Percentiles rank a stretch among this genome's conserved stretches.
These are phyloP conservation scores for Clamator glandarius DNA, from an alignment of 2,797 vertebrate species.

Conservation along the genomic window DNA sequence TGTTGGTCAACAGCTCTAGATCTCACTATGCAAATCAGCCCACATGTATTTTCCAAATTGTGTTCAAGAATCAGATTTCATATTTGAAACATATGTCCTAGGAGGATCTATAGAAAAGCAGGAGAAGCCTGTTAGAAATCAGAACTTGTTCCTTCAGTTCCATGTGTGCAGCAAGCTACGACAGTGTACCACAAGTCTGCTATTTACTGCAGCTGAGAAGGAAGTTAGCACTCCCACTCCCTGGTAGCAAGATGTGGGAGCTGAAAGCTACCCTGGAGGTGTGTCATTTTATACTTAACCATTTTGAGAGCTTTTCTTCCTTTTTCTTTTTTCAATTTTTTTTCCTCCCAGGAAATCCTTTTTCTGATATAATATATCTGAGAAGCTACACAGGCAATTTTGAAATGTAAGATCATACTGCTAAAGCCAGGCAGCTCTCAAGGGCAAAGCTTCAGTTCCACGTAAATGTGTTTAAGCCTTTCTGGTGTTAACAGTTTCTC, in stretches of 20 bases:
- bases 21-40: background rate
- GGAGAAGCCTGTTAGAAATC: conserved; percentile 9
- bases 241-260: conserved; percentile 40
- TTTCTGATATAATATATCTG: conserved; percentile 22
- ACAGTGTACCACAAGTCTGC: background rate
- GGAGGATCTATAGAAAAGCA: background rate
- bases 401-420: background rate
- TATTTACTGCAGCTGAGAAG: conserved; percentile 48
- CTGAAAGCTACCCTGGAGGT: conserved; percentile 42
- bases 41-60: background rate
- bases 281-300: conserved; percentile 35
- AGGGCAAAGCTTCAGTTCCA: conserved; percentile 15
- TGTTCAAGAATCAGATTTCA: background rate
- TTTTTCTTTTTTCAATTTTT: accelerated
- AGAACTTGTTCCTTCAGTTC: conserved; percentile 22
- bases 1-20: background rate
- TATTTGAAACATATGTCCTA: background rate
- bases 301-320: background rate
- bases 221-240: conserved; percentile 41
- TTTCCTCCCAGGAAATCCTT: background rate
- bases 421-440: conserved; percentile 1
- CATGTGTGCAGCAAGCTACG: background rate
- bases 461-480: conserved; percentile 35
- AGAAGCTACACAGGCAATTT: background rate
- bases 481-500: conserved; percentile 12